These are phyloP conservation scores for Schizopygopsis pylzovi DNA, from an alignment of 2,797 vertebrate genomes.

Conservation along the genomic window DNA sequence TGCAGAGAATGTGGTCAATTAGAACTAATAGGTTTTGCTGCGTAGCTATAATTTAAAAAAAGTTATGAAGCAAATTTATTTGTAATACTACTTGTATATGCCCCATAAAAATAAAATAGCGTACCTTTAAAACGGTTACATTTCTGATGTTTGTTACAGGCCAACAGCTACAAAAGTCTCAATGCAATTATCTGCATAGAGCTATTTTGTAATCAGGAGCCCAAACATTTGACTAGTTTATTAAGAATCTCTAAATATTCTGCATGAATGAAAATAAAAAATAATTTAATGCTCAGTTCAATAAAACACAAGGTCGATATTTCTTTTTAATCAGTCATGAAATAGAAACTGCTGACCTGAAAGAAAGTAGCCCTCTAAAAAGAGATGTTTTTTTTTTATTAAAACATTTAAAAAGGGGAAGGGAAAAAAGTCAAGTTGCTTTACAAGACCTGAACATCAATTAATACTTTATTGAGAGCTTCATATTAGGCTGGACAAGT, in stretches of 20 bases:
- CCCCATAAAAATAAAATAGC: neutral
- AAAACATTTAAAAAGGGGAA: neutral
- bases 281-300: neutral
- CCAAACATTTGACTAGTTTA: neutral
- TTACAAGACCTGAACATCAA: constrained; percentile 6
- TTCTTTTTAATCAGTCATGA: neutral
- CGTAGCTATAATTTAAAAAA: neutral
- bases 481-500: neutral
- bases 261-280: neutral
- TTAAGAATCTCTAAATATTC: neutral
- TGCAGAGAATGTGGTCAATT: constrained; percentile 13
- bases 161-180: no score
- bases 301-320: neutral
- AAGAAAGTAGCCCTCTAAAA: neutral
- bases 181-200: neutral
- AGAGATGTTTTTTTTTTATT: neutral
- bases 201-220: neutral
- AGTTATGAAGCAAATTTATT: neutral
- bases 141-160: no score
- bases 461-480: constrained; percentile 11
- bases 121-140: neutral
- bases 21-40: neutral
- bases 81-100: neutral
- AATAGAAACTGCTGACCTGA: neutral
- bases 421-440: neutral